phyloP scores from a whole-genome alignment of 2,113 vertebrate genomes.

The Rhagologus leucostigma region DNA sequence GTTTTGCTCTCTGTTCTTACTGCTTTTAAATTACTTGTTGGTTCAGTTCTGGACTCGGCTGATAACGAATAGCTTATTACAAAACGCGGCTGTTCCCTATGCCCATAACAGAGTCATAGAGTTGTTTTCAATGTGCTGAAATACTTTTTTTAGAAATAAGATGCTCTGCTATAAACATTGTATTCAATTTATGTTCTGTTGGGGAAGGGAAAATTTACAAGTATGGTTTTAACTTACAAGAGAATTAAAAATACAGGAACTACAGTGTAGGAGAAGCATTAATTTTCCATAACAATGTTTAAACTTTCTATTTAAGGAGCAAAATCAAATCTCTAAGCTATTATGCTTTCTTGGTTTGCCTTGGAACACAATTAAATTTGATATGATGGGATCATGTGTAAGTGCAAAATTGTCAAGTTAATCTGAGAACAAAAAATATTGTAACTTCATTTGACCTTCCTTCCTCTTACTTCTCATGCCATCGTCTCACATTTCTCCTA shows the following conservation, averaged over 20 bases:
- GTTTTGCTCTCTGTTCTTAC: not conserved
- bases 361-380: not conserved
- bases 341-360: not conserved
- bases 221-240: not conserved
- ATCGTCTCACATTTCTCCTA: not conserved
- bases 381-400: not conserved
- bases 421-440: not conserved
- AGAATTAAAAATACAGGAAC: not conserved
- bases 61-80: conserved; percentile 25
- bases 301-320: not conserved
- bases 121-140: not conserved
- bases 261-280: not conserved
- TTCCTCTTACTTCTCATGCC: not conserved
- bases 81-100: not conserved
- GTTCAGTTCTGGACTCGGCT: not conserved
- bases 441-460: not conserved
- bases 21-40: not conserved
- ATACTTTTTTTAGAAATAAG: not conserved
- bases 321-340: not conserved
- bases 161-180: not conserved
- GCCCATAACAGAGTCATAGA: not conserved
- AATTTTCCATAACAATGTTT: not conserved
- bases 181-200: not conserved
- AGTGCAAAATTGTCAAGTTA: not conserved
- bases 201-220: not conserved